Evolutionary conservation across 2,113 vertebrate species (phyloP), one percentile per base, ranked within the genome.

Genomic region (Pholis gunnellus): DNA sequence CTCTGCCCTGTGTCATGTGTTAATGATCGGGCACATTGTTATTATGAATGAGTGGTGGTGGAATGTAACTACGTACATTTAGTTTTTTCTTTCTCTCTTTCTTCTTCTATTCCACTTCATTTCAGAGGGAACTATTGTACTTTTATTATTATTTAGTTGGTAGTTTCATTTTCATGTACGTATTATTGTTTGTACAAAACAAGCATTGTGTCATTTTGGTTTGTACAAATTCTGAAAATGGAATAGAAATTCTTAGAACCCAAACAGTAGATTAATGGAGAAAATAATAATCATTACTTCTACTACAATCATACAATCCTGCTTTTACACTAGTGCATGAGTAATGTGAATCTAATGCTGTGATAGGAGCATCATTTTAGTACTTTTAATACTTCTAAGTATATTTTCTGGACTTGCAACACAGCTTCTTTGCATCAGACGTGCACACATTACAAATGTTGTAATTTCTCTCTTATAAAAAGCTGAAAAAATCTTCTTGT

Each of bases 371-470:
- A 17, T 44, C 13, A n/a, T 65, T 40, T 42, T n/a, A 57, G 11
- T 57, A 25, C n/a, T 59, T 29, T 57, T 27, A 29, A 14, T 29
- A 29, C 13, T 29, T 59, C 1, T 1, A 17, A 29, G 27, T 17
- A 59, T 25, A 29, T 29, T 29, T 59, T 20, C 17, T 18, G 5
- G 17, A 40, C 31, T 22, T 40, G 20, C 36, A 65, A 44, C 40
- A 17, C 20, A 14, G 14, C 14, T n/a, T 46, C 25, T 52, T 70
- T 27, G 14, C 70, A 63, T 83, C 66, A 73, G 44, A 82, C 6
- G 7, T 50, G 3, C 40, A 50, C 1, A 25, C 60, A 20, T 17
- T 17, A 59, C n/a, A 7, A 1, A 40, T 57, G 18, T 52, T 25
- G 40, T 46, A 1, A 44, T 56, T 13, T 46, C 40, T 57, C 52